Conservation (phyloP, 2,113 vertebrate species). For the Alces alces region DNA sequence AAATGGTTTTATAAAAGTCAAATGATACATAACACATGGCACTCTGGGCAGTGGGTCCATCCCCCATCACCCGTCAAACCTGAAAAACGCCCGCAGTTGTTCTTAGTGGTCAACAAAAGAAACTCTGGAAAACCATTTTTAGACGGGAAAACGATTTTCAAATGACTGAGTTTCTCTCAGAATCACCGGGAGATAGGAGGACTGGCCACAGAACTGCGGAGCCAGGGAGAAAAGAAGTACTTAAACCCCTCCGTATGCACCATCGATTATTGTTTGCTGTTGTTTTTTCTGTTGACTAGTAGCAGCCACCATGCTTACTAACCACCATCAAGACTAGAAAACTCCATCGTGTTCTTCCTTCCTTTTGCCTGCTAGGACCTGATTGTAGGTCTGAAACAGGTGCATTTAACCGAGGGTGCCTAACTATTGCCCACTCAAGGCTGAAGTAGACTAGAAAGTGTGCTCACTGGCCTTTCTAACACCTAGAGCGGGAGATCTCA, state of each 20-base stretch:
- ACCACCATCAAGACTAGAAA: neutral
- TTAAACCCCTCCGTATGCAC: neutral
- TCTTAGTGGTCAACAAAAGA: neutral
- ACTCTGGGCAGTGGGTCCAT: neutral
- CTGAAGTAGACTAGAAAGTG: neutral
- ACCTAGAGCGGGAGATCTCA: neutral
- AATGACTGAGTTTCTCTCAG: neutral
- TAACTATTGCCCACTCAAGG: neutral
- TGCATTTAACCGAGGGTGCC: neutral
- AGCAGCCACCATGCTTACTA: neutral
- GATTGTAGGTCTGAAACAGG: neutral
- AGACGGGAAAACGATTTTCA: neutral
- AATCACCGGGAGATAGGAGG: neutral
- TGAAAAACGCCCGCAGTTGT: neutral
- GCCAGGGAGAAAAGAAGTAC: fast-evolving
- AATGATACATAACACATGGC: neutral
- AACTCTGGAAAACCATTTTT: neutral
- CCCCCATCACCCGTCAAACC: neutral
- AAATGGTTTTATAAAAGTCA: constrained; percentile 25
- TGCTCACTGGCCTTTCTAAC: neutral
- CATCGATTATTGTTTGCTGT: neutral
- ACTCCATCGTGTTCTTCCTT: neutral
- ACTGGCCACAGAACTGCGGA: neutral
- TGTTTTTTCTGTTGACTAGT: neutral
- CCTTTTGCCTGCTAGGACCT: neutral